A percentile compares a stretch with the other conserved stretches of the same genome.
Conservation (phyloP, 35 echinoderm and acorn worm species). For the Ophioderma brevispina region DNA sequence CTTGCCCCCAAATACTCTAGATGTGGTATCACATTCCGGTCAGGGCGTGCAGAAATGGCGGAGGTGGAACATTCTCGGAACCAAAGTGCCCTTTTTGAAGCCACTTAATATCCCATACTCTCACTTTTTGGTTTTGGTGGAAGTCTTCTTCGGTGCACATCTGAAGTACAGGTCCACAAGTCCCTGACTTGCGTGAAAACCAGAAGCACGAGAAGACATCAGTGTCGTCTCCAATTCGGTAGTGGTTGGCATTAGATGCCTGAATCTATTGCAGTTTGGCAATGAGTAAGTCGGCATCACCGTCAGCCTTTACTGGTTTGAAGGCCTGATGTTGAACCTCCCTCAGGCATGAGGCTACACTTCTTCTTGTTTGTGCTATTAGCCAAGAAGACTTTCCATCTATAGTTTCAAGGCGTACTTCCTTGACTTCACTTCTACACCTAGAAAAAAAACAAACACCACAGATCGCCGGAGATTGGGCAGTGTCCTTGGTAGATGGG, state of each 20-base stretch:
- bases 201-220: conserved; percentile 15
- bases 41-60: conserved; percentile 43
- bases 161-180: conserved; percentile 34
- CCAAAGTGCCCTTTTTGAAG: neutral
- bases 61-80: conserved; percentile 1
- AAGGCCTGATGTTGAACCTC: neutral
- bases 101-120: conserved; percentile 49
- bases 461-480: conserved; percentile 23
- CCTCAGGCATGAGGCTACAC: conserved; percentile 34
- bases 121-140: conserved; percentile 3
- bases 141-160: conserved; percentile 35
- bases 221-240: conserved; percentile 57
- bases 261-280: conserved; percentile 58
- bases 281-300: conserved; percentile 58
- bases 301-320: conserved; percentile 42
- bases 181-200: conserved; percentile 25
- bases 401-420: conserved; percentile 11
- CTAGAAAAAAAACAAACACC: neutral
- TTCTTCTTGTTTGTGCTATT: conserved; percentile 54
- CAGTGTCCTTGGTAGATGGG: conserved; percentile 39
- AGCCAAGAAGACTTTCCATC: conserved; percentile 52
- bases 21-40: conserved; percentile 55
- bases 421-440: conserved; percentile 19
- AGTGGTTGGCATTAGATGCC: conserved; percentile 18
- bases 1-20: conserved; percentile 39